Conservation (phyloP, 2,113 vertebrate genomes). For the Phalacrocorax brasilianus region DNA sequence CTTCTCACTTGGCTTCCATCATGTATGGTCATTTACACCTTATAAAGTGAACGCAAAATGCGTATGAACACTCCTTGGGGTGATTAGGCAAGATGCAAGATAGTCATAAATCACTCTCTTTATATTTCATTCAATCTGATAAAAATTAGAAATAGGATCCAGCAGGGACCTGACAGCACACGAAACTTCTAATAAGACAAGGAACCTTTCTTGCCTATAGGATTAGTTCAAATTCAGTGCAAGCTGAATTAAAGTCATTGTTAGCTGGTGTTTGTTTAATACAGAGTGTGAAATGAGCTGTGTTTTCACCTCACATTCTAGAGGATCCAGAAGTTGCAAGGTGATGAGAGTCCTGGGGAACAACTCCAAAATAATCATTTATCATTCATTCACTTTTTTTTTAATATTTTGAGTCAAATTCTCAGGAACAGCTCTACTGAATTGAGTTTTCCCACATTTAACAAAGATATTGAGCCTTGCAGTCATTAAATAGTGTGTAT, state of each 20-base stretch:
- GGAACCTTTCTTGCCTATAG: constrained; percentile 18
- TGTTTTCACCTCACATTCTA: neutral
- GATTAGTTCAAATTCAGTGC: constrained; percentile 19
- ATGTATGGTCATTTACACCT: constrained; percentile 6
- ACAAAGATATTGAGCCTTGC: neutral
- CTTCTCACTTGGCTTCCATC: constrained; percentile 15
- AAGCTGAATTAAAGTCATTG: constrained; percentile 42
- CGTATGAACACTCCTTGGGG: neutral
- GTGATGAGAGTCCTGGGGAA: neutral
- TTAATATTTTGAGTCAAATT: neutral
- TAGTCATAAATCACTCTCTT: constrained; percentile 29
- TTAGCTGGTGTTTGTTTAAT: neutral
- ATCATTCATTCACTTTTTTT: neutral
- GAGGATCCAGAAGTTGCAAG: neutral
- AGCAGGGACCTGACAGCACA: constrained; percentile 13
- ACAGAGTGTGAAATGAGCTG: neutral
- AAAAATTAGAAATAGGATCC: constrained; percentile 46
- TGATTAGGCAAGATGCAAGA: neutral
- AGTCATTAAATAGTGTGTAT: neutral
- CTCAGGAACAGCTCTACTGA: neutral
- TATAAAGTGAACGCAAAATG: neutral
- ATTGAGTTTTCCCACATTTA: neutral
- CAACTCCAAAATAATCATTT: neutral
- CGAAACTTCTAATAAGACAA: constrained; percentile 41
- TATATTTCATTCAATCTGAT: constrained; percentile 38